Percentiles rank a stretch among this genome's conserved stretches.
These are phyloP conservation scores for Acrocyrtus sp. DNA, from an alignment of 2,888 invertebrate genomes.

Conservation along the genomic window DNA sequence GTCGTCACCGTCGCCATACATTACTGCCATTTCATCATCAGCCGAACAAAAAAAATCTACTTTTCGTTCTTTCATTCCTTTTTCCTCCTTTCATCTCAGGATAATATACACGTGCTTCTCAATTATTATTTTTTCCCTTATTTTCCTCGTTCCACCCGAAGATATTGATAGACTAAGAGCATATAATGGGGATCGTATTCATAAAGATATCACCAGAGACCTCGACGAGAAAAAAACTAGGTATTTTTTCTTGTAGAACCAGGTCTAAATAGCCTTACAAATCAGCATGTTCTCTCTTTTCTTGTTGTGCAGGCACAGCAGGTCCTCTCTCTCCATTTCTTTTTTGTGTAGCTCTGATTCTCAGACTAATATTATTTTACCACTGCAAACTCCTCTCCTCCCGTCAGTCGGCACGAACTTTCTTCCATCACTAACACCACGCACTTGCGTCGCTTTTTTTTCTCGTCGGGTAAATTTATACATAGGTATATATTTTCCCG, in stretches of 20 bases:
- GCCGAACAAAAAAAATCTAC: too few relatives aligned
- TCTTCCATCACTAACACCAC: too few relatives aligned
- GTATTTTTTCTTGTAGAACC: constrained; percentile 17
- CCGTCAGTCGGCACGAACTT: constrained; percentile 34
- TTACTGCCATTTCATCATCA: too few relatives aligned
- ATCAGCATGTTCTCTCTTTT: constrained; percentile 39
- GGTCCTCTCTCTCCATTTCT: constrained; percentile 31
- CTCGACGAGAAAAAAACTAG: too few relatives aligned
- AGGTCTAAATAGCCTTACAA: constrained; percentile 37
- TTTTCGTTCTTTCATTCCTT: too few relatives aligned
- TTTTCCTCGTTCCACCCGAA: too few relatives aligned
- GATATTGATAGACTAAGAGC: constrained; percentile 32
- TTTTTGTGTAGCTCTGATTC: constrained; percentile 43
- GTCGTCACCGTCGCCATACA: too few relatives aligned
- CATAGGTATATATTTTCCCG: too few relatives aligned
- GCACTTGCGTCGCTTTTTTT: too few relatives aligned
- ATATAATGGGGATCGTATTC: too few relatives aligned
- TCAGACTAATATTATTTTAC: too few relatives aligned
- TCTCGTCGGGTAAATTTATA: too few relatives aligned
- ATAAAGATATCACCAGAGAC: constrained; percentile 40
- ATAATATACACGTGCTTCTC: constrained; percentile 10
- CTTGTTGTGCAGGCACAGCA: constrained; percentile 43
- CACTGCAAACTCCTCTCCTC: constrained; percentile 16
- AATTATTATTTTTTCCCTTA: constrained; percentile 16
- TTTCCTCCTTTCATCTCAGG: neutral